These are phyloP conservation scores for Rambutsinella grinnellia DNA, from an alignment of 2,888 invertebrate species.

Conservation along the genomic window DNA sequence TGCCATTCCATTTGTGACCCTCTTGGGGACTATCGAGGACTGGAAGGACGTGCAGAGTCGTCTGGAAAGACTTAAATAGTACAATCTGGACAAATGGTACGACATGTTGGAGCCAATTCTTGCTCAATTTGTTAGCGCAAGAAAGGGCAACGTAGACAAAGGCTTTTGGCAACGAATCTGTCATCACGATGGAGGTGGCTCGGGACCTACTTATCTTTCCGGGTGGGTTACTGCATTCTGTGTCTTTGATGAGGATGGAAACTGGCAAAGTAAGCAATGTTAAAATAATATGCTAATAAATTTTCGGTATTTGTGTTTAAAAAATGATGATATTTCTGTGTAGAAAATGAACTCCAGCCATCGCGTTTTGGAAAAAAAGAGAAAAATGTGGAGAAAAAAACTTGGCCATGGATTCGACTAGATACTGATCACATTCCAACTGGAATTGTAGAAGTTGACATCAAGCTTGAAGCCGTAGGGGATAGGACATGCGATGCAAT, in stretches of 20 bases:
- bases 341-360: not conserved
- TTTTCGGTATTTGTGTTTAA: not conserved
- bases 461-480: constrained; percentile 32
- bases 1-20: constrained; percentile 48
- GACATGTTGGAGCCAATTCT: constrained; percentile 49
- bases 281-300: not conserved
- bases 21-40: constrained; percentile 50
- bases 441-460: constrained; percentile 48
- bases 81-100: constrained; percentile 42
- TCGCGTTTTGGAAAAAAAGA: not conserved
- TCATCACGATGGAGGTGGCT: constrained; percentile 25
- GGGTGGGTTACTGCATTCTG: constrained; percentile 58
- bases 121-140: constrained; percentile 47
- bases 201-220: constrained; percentile 30
- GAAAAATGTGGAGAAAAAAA: not conserved
- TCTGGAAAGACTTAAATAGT: constrained; percentile 44
- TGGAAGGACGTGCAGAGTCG: constrained; percentile 42
- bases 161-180: constrained; percentile 52
- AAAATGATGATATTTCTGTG: not conserved
- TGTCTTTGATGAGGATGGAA: constrained; percentile 48
- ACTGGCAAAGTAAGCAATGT: constrained; percentile 21
- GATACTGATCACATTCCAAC: constrained; percentile 31
- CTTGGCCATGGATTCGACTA: constrained; percentile 25
- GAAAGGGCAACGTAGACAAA: constrained; percentile 40
- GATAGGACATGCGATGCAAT: constrained; percentile 23